phyloP scores from a whole-genome alignment of 2,797 vertebrate species.

The Taenioides sp. region DNA sequence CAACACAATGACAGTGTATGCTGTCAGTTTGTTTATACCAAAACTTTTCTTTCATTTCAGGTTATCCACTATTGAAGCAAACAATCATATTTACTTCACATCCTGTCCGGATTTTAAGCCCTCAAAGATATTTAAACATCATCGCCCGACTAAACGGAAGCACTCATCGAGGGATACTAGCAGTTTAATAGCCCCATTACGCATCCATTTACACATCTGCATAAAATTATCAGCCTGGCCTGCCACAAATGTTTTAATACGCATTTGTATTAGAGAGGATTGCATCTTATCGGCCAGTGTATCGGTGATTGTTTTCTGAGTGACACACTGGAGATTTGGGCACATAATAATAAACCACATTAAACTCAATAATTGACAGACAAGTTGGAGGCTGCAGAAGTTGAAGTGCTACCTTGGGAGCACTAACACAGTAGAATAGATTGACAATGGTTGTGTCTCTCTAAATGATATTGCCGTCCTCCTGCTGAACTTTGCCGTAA shows the following conservation, averaged over 20 bases:
- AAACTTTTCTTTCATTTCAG: not conserved
- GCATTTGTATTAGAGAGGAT: conserved; percentile 13
- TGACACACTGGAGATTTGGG: conserved; percentile 24
- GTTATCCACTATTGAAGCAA: not conserved
- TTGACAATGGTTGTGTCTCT: conserved; percentile 53
- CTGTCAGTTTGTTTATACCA: not conserved
- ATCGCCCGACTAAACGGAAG: conserved; percentile 15
- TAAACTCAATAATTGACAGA: conserved; percentile 56
- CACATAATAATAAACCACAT: conserved; percentile 55
- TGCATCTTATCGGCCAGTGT: conserved; percentile 1
- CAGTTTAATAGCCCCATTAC: conserved; percentile 14
- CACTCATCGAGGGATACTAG: conserved; percentile 21
- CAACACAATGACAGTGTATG: not conserved
- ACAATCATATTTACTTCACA: not conserved
- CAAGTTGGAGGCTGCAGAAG: conserved; percentile 40
- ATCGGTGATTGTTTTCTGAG: conserved; percentile 22
- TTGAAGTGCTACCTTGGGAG: conserved; percentile 54
- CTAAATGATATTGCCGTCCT: conserved; percentile 61
- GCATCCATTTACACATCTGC: conserved; percentile 14
- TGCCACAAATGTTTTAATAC: conserved; percentile 9
- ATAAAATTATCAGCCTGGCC: conserved; percentile 15
- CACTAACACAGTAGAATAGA: conserved; percentile 53
- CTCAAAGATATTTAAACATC: conserved; percentile 11
- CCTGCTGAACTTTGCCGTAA: conserved; percentile 59
- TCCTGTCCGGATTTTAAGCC: not conserved